Conservation (phyloP, 2,888 invertebrate species). For the Nebria brevicollis region DNA sequence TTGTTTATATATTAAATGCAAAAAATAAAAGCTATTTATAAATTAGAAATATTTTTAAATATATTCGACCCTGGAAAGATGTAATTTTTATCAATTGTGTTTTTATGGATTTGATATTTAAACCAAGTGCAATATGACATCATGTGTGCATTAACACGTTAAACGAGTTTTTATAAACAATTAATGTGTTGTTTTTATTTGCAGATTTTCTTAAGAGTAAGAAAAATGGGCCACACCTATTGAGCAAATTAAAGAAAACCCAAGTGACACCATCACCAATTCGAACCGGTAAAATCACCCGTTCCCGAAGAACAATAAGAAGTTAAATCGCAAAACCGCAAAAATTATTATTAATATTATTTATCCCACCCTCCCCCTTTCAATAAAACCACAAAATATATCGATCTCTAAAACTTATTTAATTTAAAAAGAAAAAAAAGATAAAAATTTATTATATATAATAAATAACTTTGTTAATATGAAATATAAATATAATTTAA, state of each 20-base stretch:
- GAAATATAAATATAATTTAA: constrained; percentile 26
- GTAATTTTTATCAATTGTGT: not conserved
- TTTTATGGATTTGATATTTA: not conserved
- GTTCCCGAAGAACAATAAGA: constrained; percentile 26
- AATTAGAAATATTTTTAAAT: not conserved
- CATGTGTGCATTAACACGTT: not conserved
- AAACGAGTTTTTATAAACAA: too few species aligned
- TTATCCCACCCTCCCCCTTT: constrained; percentile 31
- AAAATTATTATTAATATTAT: constrained; percentile 2
- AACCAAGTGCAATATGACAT: not conserved
- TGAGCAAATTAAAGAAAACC: constrained; percentile 27
- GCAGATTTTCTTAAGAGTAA: constrained; percentile 35
- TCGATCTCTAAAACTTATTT: constrained; percentile 7
- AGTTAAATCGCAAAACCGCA: constrained; percentile 35
- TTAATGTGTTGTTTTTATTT: constrained; percentile 12
- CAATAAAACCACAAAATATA: constrained; percentile 3
- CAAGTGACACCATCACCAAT: constrained; percentile 32
- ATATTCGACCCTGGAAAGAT: not conserved
- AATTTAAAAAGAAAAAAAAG: constrained; percentile 6
- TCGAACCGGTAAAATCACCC: constrained; percentile 33
- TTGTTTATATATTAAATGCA: not conserved
- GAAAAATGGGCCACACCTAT: constrained; percentile 27
- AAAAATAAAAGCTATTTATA: not conserved
- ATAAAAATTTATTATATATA: constrained; percentile 13
- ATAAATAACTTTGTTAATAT: constrained; percentile 12